Conservation (phyloP, 1,140 invertebrate genomes). For the Chrysoperla carnea region DNA sequence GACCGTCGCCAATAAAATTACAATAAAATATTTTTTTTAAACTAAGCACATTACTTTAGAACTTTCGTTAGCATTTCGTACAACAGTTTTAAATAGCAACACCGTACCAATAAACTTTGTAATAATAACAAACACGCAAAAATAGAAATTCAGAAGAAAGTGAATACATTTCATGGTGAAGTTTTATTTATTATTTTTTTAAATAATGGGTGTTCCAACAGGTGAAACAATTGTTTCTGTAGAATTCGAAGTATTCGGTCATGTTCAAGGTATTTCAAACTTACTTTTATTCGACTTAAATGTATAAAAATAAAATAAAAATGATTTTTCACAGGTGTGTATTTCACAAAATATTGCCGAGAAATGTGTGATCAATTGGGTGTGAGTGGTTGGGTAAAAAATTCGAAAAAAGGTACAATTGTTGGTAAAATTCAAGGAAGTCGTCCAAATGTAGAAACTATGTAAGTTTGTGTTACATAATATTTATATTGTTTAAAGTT, state of each 20-base stretch:
- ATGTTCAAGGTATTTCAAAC: slow-evolving; percentile 61
- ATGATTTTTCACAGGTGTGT: slow-evolving; percentile 45
- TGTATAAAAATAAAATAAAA: background rate
- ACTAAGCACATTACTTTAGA: no score
- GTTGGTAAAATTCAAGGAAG: slow-evolving; percentile 73
- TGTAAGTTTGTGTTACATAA: slow-evolving; percentile 39
- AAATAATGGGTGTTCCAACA: slow-evolving; percentile 1
- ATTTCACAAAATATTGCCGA: slow-evolving; percentile 74
- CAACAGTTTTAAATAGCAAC: no score
- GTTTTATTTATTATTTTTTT: no score
- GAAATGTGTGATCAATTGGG: slow-evolving; percentile 52
- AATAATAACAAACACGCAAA: no score
- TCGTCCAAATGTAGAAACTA: slow-evolving; percentile 58
- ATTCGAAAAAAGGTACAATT: slow-evolving; percentile 69
- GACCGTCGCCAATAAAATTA: no score
- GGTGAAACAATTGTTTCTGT: slow-evolving; percentile 46
- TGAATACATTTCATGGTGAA: no score
- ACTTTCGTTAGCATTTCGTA: no score
- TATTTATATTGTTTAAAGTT: background rate
- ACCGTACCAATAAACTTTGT: no score
- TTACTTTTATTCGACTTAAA: background rate
- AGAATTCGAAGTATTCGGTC: slow-evolving; percentile 76
- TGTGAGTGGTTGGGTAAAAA: slow-evolving; percentile 80
- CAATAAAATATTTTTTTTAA: no score
- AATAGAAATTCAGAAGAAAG: no score